phyloP scores from a whole-genome alignment of 1,140 invertebrate species.

The Zophobas atratus region DNA sequence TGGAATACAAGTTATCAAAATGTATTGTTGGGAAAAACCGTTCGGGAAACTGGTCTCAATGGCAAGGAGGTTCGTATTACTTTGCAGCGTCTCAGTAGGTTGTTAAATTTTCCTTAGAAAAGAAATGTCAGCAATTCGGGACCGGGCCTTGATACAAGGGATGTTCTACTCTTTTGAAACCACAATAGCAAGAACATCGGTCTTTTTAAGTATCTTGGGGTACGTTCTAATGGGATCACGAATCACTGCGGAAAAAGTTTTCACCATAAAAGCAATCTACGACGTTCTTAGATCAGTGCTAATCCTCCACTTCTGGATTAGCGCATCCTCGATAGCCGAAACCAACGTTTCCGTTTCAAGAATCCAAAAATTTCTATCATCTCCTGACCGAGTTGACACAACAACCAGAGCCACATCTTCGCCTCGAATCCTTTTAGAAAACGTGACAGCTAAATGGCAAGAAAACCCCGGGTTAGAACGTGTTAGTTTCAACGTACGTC shows the following conservation, averaged over 20 bases:
- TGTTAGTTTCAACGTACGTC: neutral
- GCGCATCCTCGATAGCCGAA: neutral
- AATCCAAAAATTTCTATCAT: neutral
- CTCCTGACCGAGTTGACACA: neutral
- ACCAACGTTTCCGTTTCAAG: neutral
- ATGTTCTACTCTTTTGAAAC: no score
- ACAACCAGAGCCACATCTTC: neutral
- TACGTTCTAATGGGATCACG: neutral
- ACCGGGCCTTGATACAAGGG: no score
- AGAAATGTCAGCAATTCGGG: no score
- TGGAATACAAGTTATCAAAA: conserved; percentile 83
- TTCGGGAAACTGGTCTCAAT: conserved; percentile 73
- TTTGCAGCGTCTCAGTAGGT: no score
- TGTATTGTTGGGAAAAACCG: conserved; percentile 91
- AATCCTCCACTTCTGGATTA: neutral
- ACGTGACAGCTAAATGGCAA: neutral
- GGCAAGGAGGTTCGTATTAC: conserved; percentile 26
- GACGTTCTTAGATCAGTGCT: neutral
- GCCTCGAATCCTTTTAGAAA: neutral
- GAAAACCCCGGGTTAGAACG: neutral
- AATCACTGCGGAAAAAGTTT: neutral
- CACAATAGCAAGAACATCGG: neutral
- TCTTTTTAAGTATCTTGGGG: neutral
- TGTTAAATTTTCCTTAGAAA: no score
- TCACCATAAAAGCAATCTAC: neutral